Conservation (phyloP, 2,113 vertebrate species). For the Pluvialis apricaria region DNA sequence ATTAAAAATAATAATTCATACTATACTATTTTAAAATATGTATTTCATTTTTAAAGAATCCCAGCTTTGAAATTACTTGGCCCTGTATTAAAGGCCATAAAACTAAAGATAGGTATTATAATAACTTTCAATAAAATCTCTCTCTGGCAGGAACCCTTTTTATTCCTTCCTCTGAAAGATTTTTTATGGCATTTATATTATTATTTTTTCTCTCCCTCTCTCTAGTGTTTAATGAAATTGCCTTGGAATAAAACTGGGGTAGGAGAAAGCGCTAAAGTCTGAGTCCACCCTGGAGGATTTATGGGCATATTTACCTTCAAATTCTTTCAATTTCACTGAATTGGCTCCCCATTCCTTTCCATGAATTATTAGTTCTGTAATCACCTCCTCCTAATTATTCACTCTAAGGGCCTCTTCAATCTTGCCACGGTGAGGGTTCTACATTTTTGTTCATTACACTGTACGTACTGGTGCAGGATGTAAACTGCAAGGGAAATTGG, state of each 20-base stretch:
- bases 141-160: slow-evolving; percentile 62
- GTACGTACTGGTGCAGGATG: slow-evolving; percentile 21
- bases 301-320: slow-evolving; percentile 70
- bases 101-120: slow-evolving; percentile 75
- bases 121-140: slow-evolving; percentile 76
- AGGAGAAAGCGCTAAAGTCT: slow-evolving; percentile 64
- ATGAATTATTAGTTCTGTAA: slow-evolving; percentile 68
- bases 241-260: slow-evolving; percentile 61
- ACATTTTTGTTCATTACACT: slow-evolving; percentile 60
- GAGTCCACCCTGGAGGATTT: slow-evolving; percentile 63
- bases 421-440: slow-evolving; percentile 14
- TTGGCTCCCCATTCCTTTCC: slow-evolving; percentile 50
- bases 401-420: slow-evolving; percentile 57
- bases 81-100: slow-evolving; percentile 66
- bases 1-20: slow-evolving; percentile 71
- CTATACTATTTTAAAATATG: slow-evolving; percentile 66
- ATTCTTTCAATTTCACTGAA: slow-evolving; percentile 57
- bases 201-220: slow-evolving; percentile 50
- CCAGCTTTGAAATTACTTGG: slow-evolving; percentile 68
- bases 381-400: slow-evolving; percentile 74
- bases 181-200: slow-evolving; percentile 71
- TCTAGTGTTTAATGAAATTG: slow-evolving; percentile 72
- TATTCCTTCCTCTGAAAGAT: slow-evolving; percentile 68
- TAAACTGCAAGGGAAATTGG: background rate
- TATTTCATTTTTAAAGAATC: slow-evolving; percentile 68